Conservation (phyloP, 1,140 invertebrate species). For the Ctenoplectra terminalis region DNA sequence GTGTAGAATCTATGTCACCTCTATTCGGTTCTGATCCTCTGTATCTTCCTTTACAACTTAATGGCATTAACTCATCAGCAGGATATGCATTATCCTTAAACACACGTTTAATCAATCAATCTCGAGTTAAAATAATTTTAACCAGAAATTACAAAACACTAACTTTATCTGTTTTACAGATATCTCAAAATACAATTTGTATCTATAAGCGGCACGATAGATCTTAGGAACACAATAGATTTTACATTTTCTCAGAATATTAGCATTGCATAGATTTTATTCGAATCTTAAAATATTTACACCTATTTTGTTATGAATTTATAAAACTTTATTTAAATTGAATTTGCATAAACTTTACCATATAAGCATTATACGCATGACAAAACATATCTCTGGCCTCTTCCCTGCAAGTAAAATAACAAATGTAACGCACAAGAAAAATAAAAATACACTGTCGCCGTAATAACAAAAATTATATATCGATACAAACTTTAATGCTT, state of each 20-base stretch:
- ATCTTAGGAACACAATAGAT: not conserved
- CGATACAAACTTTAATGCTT: conserved; percentile 83
- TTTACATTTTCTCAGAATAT: not conserved
- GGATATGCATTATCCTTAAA: conserved; percentile 95
- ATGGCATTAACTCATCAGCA: conserved; percentile 98
- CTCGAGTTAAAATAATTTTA: conserved; percentile 12
- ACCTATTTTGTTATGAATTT: not conserved
- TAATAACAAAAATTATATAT: conserved; percentile 31
- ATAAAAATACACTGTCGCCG: not conserved
- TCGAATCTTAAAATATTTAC: not conserved
- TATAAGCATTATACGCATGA: conserved; percentile 98
- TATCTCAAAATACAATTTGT: not conserved
- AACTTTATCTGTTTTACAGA: not conserved
- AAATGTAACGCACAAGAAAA: conserved; percentile 11
- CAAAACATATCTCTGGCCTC: conserved; percentile 97
- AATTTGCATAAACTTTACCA: conserved; percentile 85
- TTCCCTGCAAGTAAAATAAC: conserved; percentile 85
- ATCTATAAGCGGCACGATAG: not conserved
- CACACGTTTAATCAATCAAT: conserved; percentile 25
- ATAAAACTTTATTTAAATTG: not conserved
- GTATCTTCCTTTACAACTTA: conserved; percentile 96
- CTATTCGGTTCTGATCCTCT: conserved; percentile 92
- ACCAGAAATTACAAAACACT: not conserved
- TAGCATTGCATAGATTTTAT: not conserved
- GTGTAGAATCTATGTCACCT: conserved; percentile 97